A percentile compares a stretch with the other conserved stretches of the same genome.
Conservation (phyloP, 2,113 vertebrate genomes). For the Pampusana beccarii region DNA sequence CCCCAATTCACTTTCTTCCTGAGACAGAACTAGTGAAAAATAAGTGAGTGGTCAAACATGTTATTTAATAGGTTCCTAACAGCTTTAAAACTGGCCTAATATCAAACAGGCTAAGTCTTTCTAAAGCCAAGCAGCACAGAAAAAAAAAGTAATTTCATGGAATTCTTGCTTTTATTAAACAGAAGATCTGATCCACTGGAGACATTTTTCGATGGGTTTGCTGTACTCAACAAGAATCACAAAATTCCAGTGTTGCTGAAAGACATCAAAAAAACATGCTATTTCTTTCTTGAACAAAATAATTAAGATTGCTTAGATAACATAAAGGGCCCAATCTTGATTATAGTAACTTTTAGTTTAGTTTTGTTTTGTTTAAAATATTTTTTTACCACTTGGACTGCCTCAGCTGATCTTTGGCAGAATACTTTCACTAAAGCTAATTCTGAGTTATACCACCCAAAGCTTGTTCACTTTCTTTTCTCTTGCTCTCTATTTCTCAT, state of each 20-base stretch:
- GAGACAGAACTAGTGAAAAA: conserved; percentile 86
- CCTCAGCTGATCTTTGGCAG: background rate
- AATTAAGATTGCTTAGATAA: background rate
- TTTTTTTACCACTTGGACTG: background rate
- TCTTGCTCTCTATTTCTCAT: background rate
- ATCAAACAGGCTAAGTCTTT: background rate
- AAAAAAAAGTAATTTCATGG: background rate
- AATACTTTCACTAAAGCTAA: background rate
- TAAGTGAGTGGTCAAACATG: conserved; percentile 19
- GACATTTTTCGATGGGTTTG: conserved; percentile 16
- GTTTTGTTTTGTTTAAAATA: background rate
- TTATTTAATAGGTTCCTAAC: background rate
- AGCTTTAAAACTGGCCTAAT: background rate
- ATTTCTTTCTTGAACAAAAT: conserved; percentile 12
- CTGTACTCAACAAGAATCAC: conserved; percentile 48
- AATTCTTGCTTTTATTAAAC: conserved; percentile 17
- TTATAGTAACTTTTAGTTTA: background rate
- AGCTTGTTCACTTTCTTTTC: background rate
- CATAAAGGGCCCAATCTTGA: background rate
- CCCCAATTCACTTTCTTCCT: conserved; percentile 97
- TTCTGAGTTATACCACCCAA: background rate
- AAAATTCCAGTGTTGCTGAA: conserved; percentile 44
- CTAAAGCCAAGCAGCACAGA: background rate
- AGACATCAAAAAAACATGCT: background rate
- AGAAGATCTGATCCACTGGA: conserved; percentile 25